Conservation (phyloP, 2,888 invertebrate species). For the Nomada ruficornis region DNA sequence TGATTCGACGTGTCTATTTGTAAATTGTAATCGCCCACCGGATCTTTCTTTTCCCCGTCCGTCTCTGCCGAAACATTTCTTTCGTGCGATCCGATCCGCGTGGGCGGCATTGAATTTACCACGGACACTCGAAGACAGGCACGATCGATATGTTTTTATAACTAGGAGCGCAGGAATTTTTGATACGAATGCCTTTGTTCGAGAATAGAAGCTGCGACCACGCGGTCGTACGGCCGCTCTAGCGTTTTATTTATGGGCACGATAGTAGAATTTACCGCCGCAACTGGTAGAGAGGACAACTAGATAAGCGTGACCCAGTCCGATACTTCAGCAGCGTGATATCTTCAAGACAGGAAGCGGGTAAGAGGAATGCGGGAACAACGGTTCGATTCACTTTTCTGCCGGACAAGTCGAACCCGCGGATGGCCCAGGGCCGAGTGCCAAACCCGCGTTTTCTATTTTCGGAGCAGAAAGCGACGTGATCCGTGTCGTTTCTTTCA, state of each 20-base stretch:
- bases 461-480: conserved; percentile 48
- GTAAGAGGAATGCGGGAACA: conserved; percentile 9
- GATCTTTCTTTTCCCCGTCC: not conserved
- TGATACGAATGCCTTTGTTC: not conserved
- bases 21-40: conserved; percentile 35
- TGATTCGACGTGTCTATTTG: conserved; percentile 30
- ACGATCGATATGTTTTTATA: not conserved
- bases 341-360: conserved; percentile 17
- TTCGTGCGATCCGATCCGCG: not conserved
- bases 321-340: conserved; percentile 1
- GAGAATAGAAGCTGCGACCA: conserved; percentile 7
- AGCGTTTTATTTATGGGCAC: conserved; percentile 42
- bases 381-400: conserved; percentile 23
- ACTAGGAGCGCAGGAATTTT: not conserved
- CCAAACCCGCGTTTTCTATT: conserved; percentile 63
- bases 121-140: too few species aligned
- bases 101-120: not conserved
- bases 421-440: conserved; percentile 49
- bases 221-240: conserved; percentile 7
- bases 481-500: conserved; percentile 26
- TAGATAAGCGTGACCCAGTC: conserved; percentile 31
- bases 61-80: not conserved
- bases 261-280: conserved; percentile 45
- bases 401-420: conserved; percentile 55
- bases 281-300: not conserved